Evolutionary conservation across 2,888 invertebrate genomes (phyloP), one percentile per base, ranked within the genome.

Genomic region (Erpobdella octoculata): DNA sequence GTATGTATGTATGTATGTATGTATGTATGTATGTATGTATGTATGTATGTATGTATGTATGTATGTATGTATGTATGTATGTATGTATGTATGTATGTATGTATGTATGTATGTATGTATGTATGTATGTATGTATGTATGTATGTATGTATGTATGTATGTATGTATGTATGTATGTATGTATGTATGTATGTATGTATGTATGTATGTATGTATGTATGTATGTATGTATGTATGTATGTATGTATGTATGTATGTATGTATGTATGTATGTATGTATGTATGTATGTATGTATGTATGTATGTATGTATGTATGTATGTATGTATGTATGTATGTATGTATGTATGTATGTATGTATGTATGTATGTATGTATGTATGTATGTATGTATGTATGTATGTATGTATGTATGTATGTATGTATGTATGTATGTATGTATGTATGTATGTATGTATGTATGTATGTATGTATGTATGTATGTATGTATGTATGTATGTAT

Each of bases 1-100:
- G 70, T n/a, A 35, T 70, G 70, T 36, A 35, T 25, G 70, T 36
- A 59, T 70, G 61, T 36, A 59, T 33, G 61, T 36, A 59, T 70
- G 70, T 33, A 35, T 28, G 70, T 35, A 33, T 70, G 70, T 61
- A 36, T 61, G 61, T 70, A n/a, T 70, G 61, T 70, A 59, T 61
- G 70, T 70, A 59, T 70, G 70, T 70, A 31, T 70, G 70, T 61
- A 36, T 70, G 70, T 70, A 33, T 64, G 36, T 70, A 35, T 61
- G 70, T 70, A 35, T 61, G 70, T 70, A 59, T 70, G 70, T 61
- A 35, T 64, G 70, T 70, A 59, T 70, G 70, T 61, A 59, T 70
- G 61, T 70, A 59, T 61, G 61, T 70, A 18, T 28, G 70, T 70
- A 59, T 70, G 59, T 70, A 59, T 70, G 70, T 61, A 59, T 70